Evolutionary conservation across 2,113 vertebrate genomes (phyloP).

Genomic region (Sinosuthora webbiana): DNA sequence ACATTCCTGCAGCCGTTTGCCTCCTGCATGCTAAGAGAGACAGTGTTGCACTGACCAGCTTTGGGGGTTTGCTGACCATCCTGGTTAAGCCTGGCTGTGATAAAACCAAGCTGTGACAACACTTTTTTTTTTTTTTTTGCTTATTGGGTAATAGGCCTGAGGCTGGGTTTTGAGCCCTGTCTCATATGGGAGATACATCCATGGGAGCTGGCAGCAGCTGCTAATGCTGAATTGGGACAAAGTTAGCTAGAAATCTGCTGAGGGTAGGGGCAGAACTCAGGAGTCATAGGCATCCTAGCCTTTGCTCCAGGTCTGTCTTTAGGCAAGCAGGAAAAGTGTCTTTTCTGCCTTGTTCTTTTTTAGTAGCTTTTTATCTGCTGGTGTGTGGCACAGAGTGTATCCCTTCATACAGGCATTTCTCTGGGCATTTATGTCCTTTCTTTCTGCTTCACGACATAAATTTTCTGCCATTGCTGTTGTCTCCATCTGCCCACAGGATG

Average conservation of each 20-base stretch:
- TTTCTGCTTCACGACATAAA: not conserved
- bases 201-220: not conserved
- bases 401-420: not conserved
- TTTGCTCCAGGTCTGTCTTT: not conserved
- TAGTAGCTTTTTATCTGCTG: not conserved
- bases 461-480: not conserved
- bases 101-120: not conserved
- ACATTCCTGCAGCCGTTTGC: not conserved
- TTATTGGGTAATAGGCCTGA: not conserved
- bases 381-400: not conserved
- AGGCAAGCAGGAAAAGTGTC: not conserved
- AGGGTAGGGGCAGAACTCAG: not conserved
- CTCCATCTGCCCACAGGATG: not conserved
- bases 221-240: not conserved
- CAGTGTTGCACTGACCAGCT: accelerated
- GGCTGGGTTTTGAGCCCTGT: not conserved
- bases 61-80: not conserved
- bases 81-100: not conserved
- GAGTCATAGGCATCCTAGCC: not conserved
- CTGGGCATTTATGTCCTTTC: not conserved
- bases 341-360: not conserved
- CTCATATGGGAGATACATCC: not conserved
- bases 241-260: conserved; percentile 22
- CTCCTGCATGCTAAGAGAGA: conserved; percentile 34
- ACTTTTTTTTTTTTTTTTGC: not conserved